Conservation (phyloP, 2,888 invertebrate species). For the Perizoma flavofasciatum region DNA sequence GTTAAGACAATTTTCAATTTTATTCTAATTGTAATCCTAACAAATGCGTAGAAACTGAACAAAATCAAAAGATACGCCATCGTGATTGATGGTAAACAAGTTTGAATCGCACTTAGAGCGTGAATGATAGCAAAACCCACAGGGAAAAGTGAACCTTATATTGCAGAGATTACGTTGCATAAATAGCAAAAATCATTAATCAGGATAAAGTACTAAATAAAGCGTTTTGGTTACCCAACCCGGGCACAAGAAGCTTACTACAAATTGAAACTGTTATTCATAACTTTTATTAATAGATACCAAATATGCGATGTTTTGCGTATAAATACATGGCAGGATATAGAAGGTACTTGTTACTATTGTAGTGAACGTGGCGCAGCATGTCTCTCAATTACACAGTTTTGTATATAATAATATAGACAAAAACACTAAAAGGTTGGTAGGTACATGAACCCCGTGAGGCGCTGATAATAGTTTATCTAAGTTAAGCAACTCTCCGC, state of each 20-base stretch:
- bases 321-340: background rate
- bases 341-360: too few relatives aligned
- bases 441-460: too few relatives aligned
- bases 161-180: slow-evolving; percentile 12
- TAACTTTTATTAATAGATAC: slow-evolving; percentile 6
- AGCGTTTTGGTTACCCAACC: slow-evolving; percentile 17
- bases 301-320: slow-evolving; percentile 5
- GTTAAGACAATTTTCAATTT: too few relatives aligned
- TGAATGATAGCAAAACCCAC: slow-evolving; percentile 15
- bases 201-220: slow-evolving; percentile 24
- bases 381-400: too few relatives aligned
- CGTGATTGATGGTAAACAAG: slow-evolving; percentile 34
- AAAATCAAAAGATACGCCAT: slow-evolving; percentile 31
- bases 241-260: slow-evolving; percentile 25
- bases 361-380: too few relatives aligned
- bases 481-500: too few relatives aligned
- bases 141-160: slow-evolving; percentile 23
- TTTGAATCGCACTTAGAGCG: slow-evolving; percentile 23
- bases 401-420: too few relatives aligned
- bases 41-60: slow-evolving; percentile 17
- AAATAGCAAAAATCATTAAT: slow-evolving; percentile 24
- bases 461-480: too few relatives aligned
- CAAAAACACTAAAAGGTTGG: too few relatives aligned
- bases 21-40: background rate
- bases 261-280: slow-evolving; percentile 22